Conservation (phyloP, 1,140 invertebrate species). For the Trichonephila inaurata region DNA sequence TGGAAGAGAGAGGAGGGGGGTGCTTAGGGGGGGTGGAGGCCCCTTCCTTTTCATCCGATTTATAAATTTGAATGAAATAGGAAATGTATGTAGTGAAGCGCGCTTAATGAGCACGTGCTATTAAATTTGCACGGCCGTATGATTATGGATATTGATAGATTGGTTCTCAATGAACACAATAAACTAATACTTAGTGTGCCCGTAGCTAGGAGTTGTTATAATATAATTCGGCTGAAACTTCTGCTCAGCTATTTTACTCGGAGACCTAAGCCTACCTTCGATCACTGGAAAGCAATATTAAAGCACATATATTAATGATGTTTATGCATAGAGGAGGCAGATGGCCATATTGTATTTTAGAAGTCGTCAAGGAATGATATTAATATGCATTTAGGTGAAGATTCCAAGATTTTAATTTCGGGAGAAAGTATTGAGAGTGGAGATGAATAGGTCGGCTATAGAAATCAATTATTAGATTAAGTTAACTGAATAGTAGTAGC, state of each 20-base stretch:
- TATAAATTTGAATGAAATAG: slow-evolving; percentile 63
- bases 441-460: no score
- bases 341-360: no score
- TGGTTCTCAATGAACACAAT: background rate
- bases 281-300: background rate
- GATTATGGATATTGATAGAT: slow-evolving; percentile 61
- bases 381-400: no score
- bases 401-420: no score
- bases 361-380: no score
- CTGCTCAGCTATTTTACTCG: background rate
- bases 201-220: background rate
- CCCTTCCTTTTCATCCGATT: slow-evolving; percentile 10
- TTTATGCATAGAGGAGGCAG: background rate
- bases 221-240: background rate
- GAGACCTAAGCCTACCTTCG: background rate
- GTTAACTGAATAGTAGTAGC: no score
- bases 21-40: background rate
- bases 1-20: background rate
- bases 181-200: slow-evolving; percentile 20
- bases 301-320: background rate
- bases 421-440: no score
- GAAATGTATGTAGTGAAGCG: slow-evolving; percentile 31
- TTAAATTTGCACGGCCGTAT: slow-evolving; percentile 61
- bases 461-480: no score
- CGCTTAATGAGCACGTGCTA: slow-evolving; percentile 67